phyloP scores from a whole-genome alignment of 2,888 invertebrate genomes.

The Drosophila borborema region DNA sequence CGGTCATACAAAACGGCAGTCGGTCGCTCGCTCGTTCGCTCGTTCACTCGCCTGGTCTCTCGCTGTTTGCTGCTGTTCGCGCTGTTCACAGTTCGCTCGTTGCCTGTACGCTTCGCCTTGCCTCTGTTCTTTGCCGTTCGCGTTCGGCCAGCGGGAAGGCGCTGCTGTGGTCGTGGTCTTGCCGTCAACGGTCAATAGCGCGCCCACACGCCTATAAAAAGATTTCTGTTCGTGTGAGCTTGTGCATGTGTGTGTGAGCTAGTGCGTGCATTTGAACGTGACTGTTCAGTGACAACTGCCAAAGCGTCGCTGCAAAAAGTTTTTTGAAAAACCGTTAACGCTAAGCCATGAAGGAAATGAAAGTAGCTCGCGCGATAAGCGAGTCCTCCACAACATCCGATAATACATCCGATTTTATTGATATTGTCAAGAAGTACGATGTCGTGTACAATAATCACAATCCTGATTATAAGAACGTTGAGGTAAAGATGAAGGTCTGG shows the following conservation, averaged over 20 bases:
- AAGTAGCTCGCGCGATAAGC: constrained; percentile 80
- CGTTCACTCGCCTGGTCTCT: constrained; percentile 32
- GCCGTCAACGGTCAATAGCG: constrained; percentile 60
- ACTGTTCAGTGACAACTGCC: constrained; percentile 17
- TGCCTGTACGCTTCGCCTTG: constrained; percentile 29
- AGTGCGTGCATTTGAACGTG: constrained; percentile 21
- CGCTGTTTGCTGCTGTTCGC: constrained; percentile 23
- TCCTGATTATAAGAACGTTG: constrained; percentile 84
- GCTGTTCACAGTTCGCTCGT: constrained; percentile 40
- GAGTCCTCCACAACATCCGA: constrained; percentile 83
- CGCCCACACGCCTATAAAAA: constrained; percentile 65
- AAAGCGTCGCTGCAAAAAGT: constrained; percentile 16
- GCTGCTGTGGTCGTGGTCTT: constrained; percentile 36
- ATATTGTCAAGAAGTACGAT: constrained; percentile 84
- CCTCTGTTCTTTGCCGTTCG: constrained; percentile 45
- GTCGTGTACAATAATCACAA: constrained; percentile 84
- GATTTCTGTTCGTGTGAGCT: constrained; percentile 41
- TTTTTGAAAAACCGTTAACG: constrained; percentile 56
- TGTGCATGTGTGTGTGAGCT: constrained; percentile 8
- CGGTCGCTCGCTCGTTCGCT: constrained; percentile 50
- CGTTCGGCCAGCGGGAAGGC: constrained; percentile 21
- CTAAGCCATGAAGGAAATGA: constrained; percentile 72
- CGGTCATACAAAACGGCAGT: constrained; percentile 79
- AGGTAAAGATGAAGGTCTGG: constrained; percentile 84
- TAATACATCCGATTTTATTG: constrained; percentile 84